These are phyloP conservation scores for Prosopocoilus inquinatus DNA, from an alignment of 2,888 invertebrate genomes.

Conservation along the genomic window DNA sequence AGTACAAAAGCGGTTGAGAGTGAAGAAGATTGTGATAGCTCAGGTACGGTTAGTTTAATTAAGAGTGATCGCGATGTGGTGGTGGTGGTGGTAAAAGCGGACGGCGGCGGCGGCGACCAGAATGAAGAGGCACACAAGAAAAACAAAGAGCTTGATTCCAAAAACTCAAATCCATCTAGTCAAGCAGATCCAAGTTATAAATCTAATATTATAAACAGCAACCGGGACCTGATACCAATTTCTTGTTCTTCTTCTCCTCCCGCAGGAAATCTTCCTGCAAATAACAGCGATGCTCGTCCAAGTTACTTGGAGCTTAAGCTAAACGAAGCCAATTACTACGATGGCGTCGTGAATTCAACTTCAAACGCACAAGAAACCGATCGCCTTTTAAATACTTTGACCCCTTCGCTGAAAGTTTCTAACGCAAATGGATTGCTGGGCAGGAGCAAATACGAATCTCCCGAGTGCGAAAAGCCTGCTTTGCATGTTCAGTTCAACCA, in stretches of 20 bases:
- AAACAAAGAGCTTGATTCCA: too few relatives aligned
- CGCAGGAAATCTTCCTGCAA: too few relatives aligned
- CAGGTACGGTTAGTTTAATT: constrained; percentile 7
- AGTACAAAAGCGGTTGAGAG: constrained; percentile 1
- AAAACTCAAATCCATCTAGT: too few relatives aligned
- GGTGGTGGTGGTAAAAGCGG: background rate
- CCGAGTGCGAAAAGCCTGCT: constrained; percentile 44
- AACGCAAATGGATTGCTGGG: background rate
- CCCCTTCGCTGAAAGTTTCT: constrained; percentile 12
- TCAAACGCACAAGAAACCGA: constrained; percentile 22
- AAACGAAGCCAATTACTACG: background rate
- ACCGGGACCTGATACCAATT: too few relatives aligned
- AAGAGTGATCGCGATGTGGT: constrained; percentile 1
- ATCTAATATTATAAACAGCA: too few relatives aligned
- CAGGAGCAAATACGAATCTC: constrained; percentile 21
- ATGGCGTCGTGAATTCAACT: background rate
- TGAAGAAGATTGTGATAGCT: constrained; percentile 8
- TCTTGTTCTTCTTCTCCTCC: too few relatives aligned
- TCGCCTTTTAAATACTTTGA: constrained; percentile 21
- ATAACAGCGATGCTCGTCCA: too few relatives aligned
- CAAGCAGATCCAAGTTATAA: too few relatives aligned
- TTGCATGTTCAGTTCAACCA: constrained; percentile 63
- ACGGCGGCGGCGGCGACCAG: background rate
- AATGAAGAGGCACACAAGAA: background rate
- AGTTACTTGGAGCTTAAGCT: too few relatives aligned